Percentiles rank a stretch among this genome's conserved stretches.
These are phyloP conservation scores for Lethenteron camtschaticum DNA, from an alignment of 2,113 vertebrate genomes.

Conservation along the genomic window DNA sequence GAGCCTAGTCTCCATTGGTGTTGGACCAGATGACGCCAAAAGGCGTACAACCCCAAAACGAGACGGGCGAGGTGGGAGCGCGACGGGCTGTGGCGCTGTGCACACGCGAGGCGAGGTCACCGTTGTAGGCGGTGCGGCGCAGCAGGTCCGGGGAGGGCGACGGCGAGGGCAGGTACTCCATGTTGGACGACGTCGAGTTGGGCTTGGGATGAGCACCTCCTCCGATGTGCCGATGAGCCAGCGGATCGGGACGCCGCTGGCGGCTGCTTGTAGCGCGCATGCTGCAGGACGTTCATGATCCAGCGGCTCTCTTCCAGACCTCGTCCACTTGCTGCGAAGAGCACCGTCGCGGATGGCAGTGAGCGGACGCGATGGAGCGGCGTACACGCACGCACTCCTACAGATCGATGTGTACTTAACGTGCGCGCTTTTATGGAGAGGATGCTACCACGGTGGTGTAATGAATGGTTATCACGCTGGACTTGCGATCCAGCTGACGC, in stretches of 20 bases:
- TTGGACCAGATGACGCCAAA: no score
- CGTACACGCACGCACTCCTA: no score
- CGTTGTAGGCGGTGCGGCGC: conserved; percentile 10
- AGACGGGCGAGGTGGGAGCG: no score
- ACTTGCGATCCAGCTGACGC: no score
- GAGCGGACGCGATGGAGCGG: no score
- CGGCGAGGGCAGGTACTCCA: conserved; percentile 45
- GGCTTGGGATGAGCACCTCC: conserved; percentile 25
- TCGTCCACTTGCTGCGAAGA: conserved; percentile 56
- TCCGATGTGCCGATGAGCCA: conserved; percentile 37
- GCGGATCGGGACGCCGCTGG: conserved; percentile 33
- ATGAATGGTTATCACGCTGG: no score
- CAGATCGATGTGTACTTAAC: no score
- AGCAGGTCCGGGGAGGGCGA: conserved; percentile 36
- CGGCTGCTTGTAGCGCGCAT: conserved; percentile 60
- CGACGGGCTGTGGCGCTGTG: no score
- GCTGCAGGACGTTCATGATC: conserved; percentile 65
- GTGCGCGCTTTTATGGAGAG: no score
- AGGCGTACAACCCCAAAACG: no score
- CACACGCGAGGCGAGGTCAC: background rate
- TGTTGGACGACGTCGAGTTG: conserved; percentile 36
- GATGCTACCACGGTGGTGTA: no score
- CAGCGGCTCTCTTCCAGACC: conserved; percentile 57
- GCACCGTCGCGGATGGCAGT: background rate
- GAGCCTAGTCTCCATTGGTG: no score